Conservation (phyloP, 2,797 vertebrate species). For the Acanthiza pusilla region DNA sequence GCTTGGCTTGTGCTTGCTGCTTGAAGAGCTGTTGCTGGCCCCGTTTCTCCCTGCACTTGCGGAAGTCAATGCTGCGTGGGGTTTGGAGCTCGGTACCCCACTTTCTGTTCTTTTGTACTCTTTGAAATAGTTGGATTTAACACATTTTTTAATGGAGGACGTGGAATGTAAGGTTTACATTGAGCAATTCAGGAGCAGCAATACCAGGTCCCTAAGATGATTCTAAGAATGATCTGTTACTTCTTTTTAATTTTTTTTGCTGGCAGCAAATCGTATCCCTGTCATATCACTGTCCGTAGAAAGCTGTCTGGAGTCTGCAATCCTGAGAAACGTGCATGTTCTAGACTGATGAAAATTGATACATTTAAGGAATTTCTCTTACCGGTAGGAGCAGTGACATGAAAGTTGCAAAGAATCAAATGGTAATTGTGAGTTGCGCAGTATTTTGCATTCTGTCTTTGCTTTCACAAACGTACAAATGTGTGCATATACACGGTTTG, state of each 20-base stretch:
- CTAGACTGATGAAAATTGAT: background rate
- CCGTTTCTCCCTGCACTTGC: accelerated
- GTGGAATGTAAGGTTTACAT: background rate
- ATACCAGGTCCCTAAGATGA: background rate
- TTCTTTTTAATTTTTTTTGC: background rate
- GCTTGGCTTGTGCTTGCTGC: too few species aligned
- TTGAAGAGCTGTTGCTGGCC: background rate
- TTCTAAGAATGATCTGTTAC: background rate
- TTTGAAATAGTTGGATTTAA: background rate
- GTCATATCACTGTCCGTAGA: accelerated
- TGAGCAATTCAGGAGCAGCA: background rate
- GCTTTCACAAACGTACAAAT: accelerated
- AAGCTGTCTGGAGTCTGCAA: background rate
- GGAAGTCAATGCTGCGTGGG: background rate
- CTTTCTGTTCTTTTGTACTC: background rate
- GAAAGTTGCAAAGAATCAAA: background rate
- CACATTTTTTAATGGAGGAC: background rate
- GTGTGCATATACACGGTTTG: background rate
- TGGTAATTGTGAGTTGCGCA: background rate
- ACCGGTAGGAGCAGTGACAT: background rate
- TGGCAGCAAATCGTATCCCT: accelerated
- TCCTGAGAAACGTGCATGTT: background rate
- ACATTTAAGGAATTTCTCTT: background rate
- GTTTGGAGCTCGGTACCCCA: background rate
- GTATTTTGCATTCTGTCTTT: background rate